These are phyloP conservation scores for Philereme vetulata DNA, from an alignment of 2,888 invertebrate genomes.

Conservation along the genomic window DNA sequence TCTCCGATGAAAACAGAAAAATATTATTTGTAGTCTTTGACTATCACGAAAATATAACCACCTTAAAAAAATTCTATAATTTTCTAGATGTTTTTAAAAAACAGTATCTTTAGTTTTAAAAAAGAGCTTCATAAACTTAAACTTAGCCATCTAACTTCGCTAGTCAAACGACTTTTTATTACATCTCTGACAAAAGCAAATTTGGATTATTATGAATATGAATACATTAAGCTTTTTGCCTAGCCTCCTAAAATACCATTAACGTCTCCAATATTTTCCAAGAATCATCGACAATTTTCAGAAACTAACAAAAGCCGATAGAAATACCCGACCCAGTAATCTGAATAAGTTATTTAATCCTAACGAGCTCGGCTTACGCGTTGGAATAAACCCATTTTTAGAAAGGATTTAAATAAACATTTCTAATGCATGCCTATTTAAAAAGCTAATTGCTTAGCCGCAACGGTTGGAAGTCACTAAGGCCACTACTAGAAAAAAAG, in stretches of 20 bases:
- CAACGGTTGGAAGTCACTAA: slow-evolving; percentile 26
- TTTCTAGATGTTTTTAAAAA: background rate
- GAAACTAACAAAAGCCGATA: background rate
- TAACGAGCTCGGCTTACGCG: background rate
- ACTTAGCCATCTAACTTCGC: slow-evolving; percentile 13
- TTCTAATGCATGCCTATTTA: slow-evolving; percentile 11
- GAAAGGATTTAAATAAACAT: slow-evolving; percentile 7
- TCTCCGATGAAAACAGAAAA: too few relatives aligned
- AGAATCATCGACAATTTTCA: slow-evolving; percentile 1
- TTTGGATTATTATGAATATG: slow-evolving; percentile 11
- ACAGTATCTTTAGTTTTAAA: background rate
- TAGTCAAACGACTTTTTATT: slow-evolving; percentile 12
- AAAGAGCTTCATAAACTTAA: slow-evolving; percentile 9
- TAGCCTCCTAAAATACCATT: slow-evolving; percentile 4
- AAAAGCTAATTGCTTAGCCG: slow-evolving; percentile 43
- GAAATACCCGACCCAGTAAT: background rate
- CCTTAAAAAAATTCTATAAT: background rate
- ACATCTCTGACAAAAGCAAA: slow-evolving; percentile 10
- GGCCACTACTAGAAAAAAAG: slow-evolving; percentile 38
- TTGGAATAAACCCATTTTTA: slow-evolving; percentile 5
- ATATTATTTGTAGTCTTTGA: too few relatives aligned
- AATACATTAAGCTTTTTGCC: slow-evolving; percentile 3
- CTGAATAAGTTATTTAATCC: slow-evolving; percentile 13
- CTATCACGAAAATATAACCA: too few relatives aligned
- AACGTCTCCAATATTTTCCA: background rate